Evolutionary conservation across 92 coral and sea anemone species (phyloP), one percentile per base, ranked within the genome.

Genomic region (Isaurus tuberculatus): DNA sequence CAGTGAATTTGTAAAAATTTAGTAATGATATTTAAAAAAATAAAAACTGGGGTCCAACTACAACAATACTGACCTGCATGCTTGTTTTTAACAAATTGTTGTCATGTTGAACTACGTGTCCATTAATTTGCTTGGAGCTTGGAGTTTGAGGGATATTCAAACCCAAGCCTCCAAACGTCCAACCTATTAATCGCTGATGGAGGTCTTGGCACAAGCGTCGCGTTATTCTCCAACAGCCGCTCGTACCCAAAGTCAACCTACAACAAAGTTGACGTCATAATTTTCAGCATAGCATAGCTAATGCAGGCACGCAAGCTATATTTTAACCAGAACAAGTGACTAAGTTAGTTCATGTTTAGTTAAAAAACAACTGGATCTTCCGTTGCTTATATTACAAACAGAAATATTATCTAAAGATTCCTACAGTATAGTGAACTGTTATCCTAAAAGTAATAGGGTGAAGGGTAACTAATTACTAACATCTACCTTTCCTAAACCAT

Each of bases 121-220:
- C 81, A n/a, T 75, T 75, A 29, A 43, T 55, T 32, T 30, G 63
- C 23, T 16, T 65, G 29, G 67, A 60, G 23, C 30, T 69, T 49
- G 83, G 85, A 75, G 61, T 58, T 71, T 34, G 84, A 77, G 46
- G 81, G 28, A 68, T 86, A 60, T 84, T 80, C 73, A 43, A 57
- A 22, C 60, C 79, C 48, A 42, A 57, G 57, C 37, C 55, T 72
- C 67, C 84, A 57, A 23, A 93, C 86, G 97, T 90, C 90, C 95
- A 86, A 15, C 98, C 97, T 67, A 95, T 85, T 16, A 95, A 81
- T 6, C 98, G 85, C 84, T 95, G 95, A 5, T 85, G 86, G 65
- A 95, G 88, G 83, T 95, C 97, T 48, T 77, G 65, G 65, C 97
- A 93, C 15, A 90, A 87, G n/a, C 98, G 89, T 55, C 89, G 91